A percentile compares a stretch with the other conserved stretches of the same genome.
Conservation (phyloP, 2,888 invertebrate genomes). For the Octonoba sinensis region DNA sequence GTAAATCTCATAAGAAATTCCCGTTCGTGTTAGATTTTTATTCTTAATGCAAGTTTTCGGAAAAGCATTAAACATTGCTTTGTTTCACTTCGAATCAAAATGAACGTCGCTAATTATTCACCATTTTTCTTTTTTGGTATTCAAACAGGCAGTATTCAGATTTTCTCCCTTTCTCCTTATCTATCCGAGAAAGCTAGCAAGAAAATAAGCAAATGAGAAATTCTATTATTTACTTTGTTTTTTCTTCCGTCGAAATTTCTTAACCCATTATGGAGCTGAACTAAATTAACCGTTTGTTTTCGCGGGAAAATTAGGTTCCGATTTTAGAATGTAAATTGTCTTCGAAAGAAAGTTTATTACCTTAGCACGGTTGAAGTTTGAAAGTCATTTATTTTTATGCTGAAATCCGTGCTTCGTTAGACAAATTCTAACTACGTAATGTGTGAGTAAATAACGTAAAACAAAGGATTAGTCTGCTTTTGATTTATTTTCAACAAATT, state of each 20-base stretch:
- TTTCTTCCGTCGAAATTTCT: not conserved
- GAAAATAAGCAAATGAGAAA: constrained; percentile 11
- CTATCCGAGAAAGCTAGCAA: not conserved
- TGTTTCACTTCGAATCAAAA: too few relatives aligned
- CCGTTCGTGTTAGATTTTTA: too few relatives aligned
- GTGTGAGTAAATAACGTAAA: constrained; percentile 8
- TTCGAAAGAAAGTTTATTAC: constrained; percentile 27
- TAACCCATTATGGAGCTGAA: not conserved
- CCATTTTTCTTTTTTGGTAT: too few relatives aligned
- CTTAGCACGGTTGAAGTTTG: constrained; percentile 13
- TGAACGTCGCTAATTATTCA: too few relatives aligned
- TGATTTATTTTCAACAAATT: constrained; percentile 27
- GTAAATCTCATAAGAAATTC: too few relatives aligned
- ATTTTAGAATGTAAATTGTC: constrained; percentile 45
- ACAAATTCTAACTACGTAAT: constrained; percentile 24
- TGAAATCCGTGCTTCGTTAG: constrained; percentile 28
- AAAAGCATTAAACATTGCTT: too few relatives aligned
- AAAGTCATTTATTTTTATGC: constrained; percentile 22
- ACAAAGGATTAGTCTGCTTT: constrained; percentile 27
- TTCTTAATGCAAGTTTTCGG: too few relatives aligned
- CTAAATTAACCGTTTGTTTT: constrained; percentile 46
- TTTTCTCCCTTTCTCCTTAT: not conserved
- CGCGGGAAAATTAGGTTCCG: constrained; percentile 26
- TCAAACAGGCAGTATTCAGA: not conserved
- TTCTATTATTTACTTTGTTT: constrained; percentile 10